Evolutionary conservation across 1,140 invertebrate species (phyloP), one percentile per base, ranked within the genome.

Genomic region (Euwallacea similis): DNA sequence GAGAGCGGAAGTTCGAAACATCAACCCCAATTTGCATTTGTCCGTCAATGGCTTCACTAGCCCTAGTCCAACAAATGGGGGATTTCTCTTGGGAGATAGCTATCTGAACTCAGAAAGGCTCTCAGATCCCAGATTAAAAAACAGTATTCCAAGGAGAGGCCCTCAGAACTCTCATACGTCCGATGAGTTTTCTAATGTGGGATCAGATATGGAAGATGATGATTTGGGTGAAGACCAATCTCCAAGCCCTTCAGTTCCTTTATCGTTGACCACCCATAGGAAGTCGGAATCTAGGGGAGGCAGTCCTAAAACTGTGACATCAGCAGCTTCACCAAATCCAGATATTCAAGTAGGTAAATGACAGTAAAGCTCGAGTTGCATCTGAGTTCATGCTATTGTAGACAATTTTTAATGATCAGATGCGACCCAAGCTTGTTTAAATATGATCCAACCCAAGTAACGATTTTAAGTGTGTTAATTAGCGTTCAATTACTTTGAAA

Each of bases 1-100:
- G 79, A 85, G 96, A 50, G 91, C 92, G 0, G 92, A 94, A 82
- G 87, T 90, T 65, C 85, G 92, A 63, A 86, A 83, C 73, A 84
- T 86, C 54, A 75, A 76, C 41, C 82, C 85, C 62, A 85, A 85
- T 13, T 67, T 87, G 55, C 86, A 86, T 75, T 79, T 87, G 44
- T 80, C 84, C 6, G 76, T 80, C n/a, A 89, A 89, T 76, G 87
- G 87, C 13, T 88, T 88, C 72, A 87, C 85, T 73, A 88, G 85
- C 76, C 87, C 88, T 69, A 88, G 86, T 76, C 86, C 87, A 13
- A 83, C 84, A 0, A 87, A 87, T 74, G 86, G 87, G 43, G 79
- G 85, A 59, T 83, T 86, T 75, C 76, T 84, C 33, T 81, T 84
- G 33, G 82, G 83, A 60, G 85, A 86, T 43, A 81, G 79, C 60